Base-by-base conservation (phyloP, 2,797 vertebrate species). In the Lerista edwardsae region DNA sequence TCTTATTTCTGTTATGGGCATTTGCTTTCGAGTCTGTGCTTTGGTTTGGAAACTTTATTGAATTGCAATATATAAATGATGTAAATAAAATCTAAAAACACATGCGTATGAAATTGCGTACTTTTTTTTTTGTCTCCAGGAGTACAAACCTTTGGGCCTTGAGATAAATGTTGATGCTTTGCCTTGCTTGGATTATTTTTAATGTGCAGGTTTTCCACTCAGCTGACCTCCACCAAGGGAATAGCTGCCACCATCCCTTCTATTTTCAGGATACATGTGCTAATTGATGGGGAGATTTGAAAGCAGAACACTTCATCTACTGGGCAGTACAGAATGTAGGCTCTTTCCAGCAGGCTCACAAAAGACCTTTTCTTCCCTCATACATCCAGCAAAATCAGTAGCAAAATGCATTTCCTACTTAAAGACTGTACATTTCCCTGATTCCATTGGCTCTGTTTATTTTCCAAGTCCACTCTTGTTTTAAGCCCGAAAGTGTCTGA, bases 311-410 rank as follows among this genome's bases (percentile, higher is more conserved):
- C 91, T 94, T 93, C 90, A 93, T 92, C 91, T 88, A 86, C 87
- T 88, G 85, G 90, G 91, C 75, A 89, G 84, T 67, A 51, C 84
- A 91, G 71, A 64, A 72, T 88, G 89, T 84, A 83, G 34, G 76
- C 86, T 89, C 88, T 80, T 94, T 94, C 91, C 93, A 94, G 72
- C 47, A 86, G 51, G 36, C 89, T 90, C 82, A 94, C 89, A 94
- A 93, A 93, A 93, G 89, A 61, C 91, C 92, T 93, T 93, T 94
- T 94, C 93, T 94, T 93, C 93, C 88, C 86, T 79, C 79, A 82
- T 91, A 91, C 91, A 86, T 86, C 87, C 59, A 86, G 91, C 93
- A 90, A 90, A 78, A 88, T 91, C 90, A 89, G 75, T 73, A 86
- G 93, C 90, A 94, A 94, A 76, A 86, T 92, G 92, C 87, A 92